Evolutionary conservation across 2,888 invertebrate genomes (phyloP), one percentile per base, ranked within the genome.

Genomic region (Tenthredo distinguenda): DNA sequence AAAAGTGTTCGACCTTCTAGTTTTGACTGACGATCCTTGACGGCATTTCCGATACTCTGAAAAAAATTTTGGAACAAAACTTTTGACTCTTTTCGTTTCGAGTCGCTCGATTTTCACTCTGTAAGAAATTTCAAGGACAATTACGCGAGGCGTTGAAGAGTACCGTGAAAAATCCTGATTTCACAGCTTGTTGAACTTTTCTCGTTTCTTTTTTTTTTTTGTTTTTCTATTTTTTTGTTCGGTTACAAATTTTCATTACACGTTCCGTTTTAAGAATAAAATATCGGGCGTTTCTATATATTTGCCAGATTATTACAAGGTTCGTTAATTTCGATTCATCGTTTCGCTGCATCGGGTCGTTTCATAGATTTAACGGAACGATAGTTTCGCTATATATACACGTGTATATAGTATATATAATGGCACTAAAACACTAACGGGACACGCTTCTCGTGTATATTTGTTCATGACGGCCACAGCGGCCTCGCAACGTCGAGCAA

Each of bases 401-500:
- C 15, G 34, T 7, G n/a, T 34, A 50, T 31, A 40, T 21, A 15
- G 34, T 7, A 10, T 34, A 50, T 31, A 40, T 21, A 15, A 18
- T 68, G 5, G 34, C 34, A 34, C 34, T 68, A 68, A 31, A 34
- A 10, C 18, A 68, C 34, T 34, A 74, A 21, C n/a, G 10, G 81
- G 37, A 62, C 81, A 58, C 40, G 81, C 58, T 18, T 21, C 62
- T 81, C 47, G 21, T 50, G 37, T 58, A 81, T 37, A 79, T 79
- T 58, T 62, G 81, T 58, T n/a, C 62, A 40, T 40, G 62, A 40
- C 62, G 21, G 62, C 55, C 79, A 37, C 79, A 37, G 37, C 79
- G 62, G 37, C 58, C 79, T 81, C 79, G 79, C 79, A 81, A 81
- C 58, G 79, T 58, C 79, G 79, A 81, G 79, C 79, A 81, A 81